Evolutionary conservation across 2,797 vertebrate species (phyloP).

Genomic region (Chelonia mydas): DNA sequence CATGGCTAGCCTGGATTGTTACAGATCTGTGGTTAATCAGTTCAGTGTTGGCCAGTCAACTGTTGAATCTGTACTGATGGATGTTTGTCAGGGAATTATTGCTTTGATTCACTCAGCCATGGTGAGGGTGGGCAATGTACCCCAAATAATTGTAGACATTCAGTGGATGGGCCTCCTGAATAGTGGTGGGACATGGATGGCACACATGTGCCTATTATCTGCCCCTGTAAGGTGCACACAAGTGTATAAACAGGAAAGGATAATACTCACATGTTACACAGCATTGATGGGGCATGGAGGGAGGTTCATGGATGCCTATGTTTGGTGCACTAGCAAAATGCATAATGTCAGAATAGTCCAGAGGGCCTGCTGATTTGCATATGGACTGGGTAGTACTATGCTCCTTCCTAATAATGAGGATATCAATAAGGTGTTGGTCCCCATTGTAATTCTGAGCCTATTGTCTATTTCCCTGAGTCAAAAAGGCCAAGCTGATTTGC

Average conservation of each 20-base stretch:
- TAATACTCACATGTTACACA: fast-evolving
- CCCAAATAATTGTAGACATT: neutral
- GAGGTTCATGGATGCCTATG: neutral
- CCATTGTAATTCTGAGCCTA: neutral
- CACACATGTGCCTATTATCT: fast-evolving
- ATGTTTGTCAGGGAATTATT: neutral
- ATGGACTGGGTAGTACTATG: too few relatives aligned
- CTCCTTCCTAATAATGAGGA: too few relatives aligned
- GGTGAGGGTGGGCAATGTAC: neutral
- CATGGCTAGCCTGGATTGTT: too few relatives aligned
- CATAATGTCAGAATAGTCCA: too few relatives aligned
- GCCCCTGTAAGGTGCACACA: neutral
- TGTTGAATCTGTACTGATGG: neutral
- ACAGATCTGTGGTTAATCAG: too few relatives aligned
- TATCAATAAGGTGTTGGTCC: too few relatives aligned
- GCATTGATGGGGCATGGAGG: neutral
- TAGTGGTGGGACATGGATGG: neutral
- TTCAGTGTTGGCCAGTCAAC: neutral
- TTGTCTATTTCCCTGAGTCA: neutral
- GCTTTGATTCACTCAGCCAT: neutral
- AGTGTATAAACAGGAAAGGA: neutral
- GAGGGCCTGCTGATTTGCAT: too few relatives aligned
- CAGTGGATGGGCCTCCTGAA: neutral
- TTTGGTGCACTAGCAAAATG: too few relatives aligned
- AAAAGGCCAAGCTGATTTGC: neutral